phyloP scores from a whole-genome alignment of 2,797 vertebrate genomes.

The Uromys caudimaculatus region DNA sequence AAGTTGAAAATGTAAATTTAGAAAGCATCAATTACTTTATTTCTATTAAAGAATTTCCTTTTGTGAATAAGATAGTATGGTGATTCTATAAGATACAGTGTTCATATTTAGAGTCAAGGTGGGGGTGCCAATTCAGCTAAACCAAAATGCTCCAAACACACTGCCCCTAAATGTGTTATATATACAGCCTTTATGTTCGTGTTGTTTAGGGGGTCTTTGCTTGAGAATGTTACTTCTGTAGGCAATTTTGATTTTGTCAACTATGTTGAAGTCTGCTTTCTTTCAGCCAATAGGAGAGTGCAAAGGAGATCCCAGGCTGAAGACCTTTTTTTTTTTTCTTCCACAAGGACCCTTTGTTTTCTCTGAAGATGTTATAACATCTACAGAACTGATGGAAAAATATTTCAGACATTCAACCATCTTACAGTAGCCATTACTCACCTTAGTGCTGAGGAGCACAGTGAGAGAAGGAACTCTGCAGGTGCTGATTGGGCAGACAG shows the following conservation, averaged over 20 bases:
- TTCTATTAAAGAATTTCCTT: neutral
- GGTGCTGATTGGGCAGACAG: neutral
- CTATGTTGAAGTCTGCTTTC: neutral
- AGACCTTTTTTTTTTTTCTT: neutral
- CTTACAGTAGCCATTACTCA: neutral
- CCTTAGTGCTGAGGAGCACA: neutral
- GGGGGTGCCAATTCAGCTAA: neutral
- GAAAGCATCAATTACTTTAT: neutral
- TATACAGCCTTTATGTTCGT: no score
- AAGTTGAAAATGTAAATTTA: neutral
- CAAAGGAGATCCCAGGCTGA: neutral
- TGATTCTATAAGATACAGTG: neutral
- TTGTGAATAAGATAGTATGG: neutral
- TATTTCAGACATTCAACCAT: neutral
- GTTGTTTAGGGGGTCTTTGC: neutral
- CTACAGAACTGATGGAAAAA: neutral
- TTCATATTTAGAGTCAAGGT: neutral
- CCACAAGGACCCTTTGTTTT: neutral
- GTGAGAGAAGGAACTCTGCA: rapidly evolving
- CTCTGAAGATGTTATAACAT: neutral
- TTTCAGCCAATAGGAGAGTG: neutral
- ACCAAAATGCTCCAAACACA: neutral
- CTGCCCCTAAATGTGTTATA: neutral
- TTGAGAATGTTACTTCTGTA: neutral
- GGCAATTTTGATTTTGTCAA: neutral